These are phyloP conservation scores for Melanotus villosus DNA, from an alignment of 2,888 invertebrate genomes.

Conservation along the genomic window DNA sequence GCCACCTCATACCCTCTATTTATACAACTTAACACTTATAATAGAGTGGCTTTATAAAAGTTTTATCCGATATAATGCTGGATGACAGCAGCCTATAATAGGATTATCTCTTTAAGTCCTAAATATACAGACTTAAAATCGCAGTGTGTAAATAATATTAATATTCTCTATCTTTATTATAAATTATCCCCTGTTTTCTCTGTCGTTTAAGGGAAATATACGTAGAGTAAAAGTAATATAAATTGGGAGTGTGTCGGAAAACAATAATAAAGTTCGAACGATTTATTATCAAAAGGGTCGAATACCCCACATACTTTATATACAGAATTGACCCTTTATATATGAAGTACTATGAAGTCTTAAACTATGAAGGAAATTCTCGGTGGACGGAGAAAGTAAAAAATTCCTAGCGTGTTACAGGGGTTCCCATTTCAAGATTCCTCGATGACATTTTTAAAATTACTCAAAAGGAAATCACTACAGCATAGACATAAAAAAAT, in stretches of 20 bases:
- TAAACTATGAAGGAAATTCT: constrained; percentile 37
- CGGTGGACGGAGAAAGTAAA: constrained; percentile 18
- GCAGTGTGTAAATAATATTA: constrained; percentile 30
- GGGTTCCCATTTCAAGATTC: too few relatives aligned
- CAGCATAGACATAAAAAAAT: too few relatives aligned
- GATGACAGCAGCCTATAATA: constrained; percentile 35
- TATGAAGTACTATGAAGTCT: constrained; percentile 38
- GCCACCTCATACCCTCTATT: constrained; percentile 16
- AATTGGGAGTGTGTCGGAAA: constrained; percentile 29
- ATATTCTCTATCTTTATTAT: constrained; percentile 24
- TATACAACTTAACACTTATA: constrained; percentile 30
- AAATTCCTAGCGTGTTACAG: constrained; percentile 26
- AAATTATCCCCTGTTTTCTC: constrained; percentile 14
- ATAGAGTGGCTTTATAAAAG: constrained; percentile 36
- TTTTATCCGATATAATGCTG: constrained; percentile 30
- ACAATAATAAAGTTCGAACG: constrained; percentile 43
- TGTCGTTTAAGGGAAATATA: constrained; percentile 14
- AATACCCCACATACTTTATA: constrained; percentile 46
- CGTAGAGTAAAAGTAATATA: constrained; percentile 20
- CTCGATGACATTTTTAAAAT: too few relatives aligned
- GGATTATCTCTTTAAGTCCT: constrained; percentile 27
- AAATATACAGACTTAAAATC: constrained; percentile 35
- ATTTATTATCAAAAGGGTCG: constrained; percentile 46
- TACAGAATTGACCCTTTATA: constrained; percentile 45
- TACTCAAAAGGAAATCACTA: too few relatives aligned